Conservation (phyloP, 2,113 vertebrate species). For the Leucoraja erinaceus region DNA sequence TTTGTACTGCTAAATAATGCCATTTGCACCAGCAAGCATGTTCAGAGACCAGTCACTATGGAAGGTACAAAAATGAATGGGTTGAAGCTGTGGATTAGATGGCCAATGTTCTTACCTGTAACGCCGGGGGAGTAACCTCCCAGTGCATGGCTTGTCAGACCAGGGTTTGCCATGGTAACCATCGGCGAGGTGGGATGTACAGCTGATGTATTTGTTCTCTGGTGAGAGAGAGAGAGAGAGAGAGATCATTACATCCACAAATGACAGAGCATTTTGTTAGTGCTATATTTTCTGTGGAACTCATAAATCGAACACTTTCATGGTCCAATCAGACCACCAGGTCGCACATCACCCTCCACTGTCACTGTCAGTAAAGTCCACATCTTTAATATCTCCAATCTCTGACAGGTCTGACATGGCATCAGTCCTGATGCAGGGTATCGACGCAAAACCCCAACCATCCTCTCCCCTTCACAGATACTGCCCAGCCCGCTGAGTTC, state of each 20-base stretch:
- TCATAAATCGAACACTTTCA: not conserved
- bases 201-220: slow-evolving; percentile 18
- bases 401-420: no score
- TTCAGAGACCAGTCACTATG: not conserved
- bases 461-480: no score
- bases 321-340: not conserved
- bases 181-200: slow-evolving; percentile 48
- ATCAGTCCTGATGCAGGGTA: no score
- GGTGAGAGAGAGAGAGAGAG: no score
- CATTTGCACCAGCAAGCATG: not conserved
- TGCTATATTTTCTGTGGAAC: not conserved
- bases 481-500: no score
- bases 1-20: not conserved
- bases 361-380: no score
- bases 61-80: not conserved
- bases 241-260: not conserved
- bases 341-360: not conserved
- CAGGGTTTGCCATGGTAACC: slow-evolving; percentile 58
- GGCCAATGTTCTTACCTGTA: slow-evolving; percentile 56
- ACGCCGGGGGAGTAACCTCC: slow-evolving; percentile 58
- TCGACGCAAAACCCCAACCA: no score
- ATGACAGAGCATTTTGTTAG: no score
- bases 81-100: not conserved
- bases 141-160: slow-evolving; percentile 57
- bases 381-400: no score